Conservation (phyloP, 2,888 invertebrate genomes). For the Ormyrus rosae region DNA sequence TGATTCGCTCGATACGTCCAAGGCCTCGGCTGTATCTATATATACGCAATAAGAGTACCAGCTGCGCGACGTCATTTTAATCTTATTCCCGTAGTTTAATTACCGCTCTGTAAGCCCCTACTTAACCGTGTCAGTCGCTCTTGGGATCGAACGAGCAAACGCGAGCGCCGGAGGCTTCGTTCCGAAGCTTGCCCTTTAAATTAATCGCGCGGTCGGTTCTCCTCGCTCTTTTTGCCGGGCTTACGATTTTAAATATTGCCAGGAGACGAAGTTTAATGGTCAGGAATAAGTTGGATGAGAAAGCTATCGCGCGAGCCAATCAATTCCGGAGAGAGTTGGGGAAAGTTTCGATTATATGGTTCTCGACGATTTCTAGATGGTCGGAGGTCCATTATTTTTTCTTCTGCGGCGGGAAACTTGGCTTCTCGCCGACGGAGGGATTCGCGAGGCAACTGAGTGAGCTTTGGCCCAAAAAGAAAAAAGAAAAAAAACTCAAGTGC, state of each 20-base stretch:
- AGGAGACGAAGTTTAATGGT: constrained; percentile 61
- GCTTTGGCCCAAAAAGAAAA: background rate
- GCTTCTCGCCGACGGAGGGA: constrained; percentile 6
- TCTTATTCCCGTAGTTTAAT: constrained; percentile 54
- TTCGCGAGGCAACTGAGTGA: background rate
- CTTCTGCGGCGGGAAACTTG: constrained; percentile 33
- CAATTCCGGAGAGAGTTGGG: constrained; percentile 54
- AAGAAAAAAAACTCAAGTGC: too few species aligned
- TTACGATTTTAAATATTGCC: constrained; percentile 61
- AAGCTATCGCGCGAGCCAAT: constrained; percentile 55
- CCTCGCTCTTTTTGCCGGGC: constrained; percentile 18
- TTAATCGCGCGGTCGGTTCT: constrained; percentile 50
- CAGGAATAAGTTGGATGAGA: constrained; percentile 59
- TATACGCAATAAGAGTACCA: background rate
- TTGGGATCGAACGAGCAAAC: constrained; percentile 29
- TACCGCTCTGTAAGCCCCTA: constrained; percentile 48
- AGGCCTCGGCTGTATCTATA: too few species aligned
- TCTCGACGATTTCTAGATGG: background rate
- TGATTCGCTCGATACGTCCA: constrained; percentile 31
- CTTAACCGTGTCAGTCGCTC: constrained; percentile 44
- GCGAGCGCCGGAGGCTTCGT: constrained; percentile 21
- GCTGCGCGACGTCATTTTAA: constrained; percentile 46
- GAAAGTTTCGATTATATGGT: background rate
- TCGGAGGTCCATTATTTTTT: constrained; percentile 41
- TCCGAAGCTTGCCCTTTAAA: constrained; percentile 48